phyloP scores from a whole-genome alignment of 2,797 vertebrate genomes.

The Scleropages formosus region DNA sequence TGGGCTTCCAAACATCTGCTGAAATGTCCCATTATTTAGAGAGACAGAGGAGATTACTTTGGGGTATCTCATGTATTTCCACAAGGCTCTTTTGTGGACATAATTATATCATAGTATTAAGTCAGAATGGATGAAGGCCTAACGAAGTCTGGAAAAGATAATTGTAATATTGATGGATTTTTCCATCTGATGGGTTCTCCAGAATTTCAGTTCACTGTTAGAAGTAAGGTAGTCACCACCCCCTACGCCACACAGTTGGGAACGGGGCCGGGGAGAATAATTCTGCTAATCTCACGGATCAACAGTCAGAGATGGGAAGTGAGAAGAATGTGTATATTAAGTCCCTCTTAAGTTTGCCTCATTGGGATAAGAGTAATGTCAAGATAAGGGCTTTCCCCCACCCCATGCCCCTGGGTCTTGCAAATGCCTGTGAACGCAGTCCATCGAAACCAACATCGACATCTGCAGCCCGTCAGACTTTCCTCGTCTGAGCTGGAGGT shows the following conservation, averaged over 20 bases:
- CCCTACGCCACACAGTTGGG: not conserved
- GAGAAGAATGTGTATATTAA: slow-evolving; percentile 37
- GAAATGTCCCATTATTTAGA: slow-evolving; percentile 26
- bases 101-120: slow-evolving; percentile 59
- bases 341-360: slow-evolving; percentile 45
- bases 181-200: not conserved
- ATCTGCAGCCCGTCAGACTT: slow-evolving; percentile 70
- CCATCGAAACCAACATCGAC: slow-evolving; percentile 37
- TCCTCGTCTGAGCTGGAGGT: slow-evolving; percentile 60
- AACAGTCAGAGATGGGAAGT: not conserved
- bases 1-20: not conserved
- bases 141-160: slow-evolving; percentile 40
- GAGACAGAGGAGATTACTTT: slow-evolving; percentile 55
- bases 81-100: slow-evolving; percentile 37
- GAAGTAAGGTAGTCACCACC: not conserved
- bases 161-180: slow-evolving; percentile 49
- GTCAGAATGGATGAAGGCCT: slow-evolving; percentile 49
- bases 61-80: slow-evolving; percentile 51
- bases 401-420: slow-evolving; percentile 32
- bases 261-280: not conserved
- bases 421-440: not conserved
- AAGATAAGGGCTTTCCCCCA: slow-evolving; percentile 48
- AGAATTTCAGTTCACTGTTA: not conserved
- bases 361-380: slow-evolving; percentile 37
- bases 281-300: slow-evolving; percentile 29